These are phyloP conservation scores for Stenodema calcarata DNA, from an alignment of 2,888 invertebrate genomes.

Conservation along the genomic window DNA sequence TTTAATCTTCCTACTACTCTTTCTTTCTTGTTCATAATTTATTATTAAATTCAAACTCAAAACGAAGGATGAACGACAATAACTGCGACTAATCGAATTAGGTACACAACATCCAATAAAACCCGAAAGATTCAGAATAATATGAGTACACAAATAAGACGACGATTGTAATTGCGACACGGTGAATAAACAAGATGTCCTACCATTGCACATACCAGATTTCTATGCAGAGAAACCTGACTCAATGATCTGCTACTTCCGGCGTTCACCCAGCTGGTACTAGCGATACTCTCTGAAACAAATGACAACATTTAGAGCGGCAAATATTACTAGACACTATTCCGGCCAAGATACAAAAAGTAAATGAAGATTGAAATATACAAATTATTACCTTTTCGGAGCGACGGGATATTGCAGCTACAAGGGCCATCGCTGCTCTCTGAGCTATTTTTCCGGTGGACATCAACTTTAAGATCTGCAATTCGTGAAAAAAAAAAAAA, in stretches of 20 bases:
- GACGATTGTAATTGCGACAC: too few relatives aligned
- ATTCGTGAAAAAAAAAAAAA: background rate
- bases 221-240: slow-evolving; percentile 52
- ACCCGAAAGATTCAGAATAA: too few relatives aligned
- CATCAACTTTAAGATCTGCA: slow-evolving; percentile 88
- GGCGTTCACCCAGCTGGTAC: slow-evolving; percentile 54
- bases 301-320: background rate
- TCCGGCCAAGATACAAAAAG: too few relatives aligned
- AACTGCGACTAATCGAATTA: too few relatives aligned
- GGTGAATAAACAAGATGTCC: background rate
- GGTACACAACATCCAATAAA: too few relatives aligned
- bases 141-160: too few relatives aligned
- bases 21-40: too few relatives aligned
- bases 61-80: too few relatives aligned
- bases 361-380: background rate
- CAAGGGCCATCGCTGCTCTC: slow-evolving; percentile 77
- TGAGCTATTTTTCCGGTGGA: slow-evolving; percentile 89
- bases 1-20: too few relatives aligned
- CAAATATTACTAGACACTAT: background rate
- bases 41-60: too few relatives aligned
- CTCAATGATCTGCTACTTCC: slow-evolving; percentile 53
- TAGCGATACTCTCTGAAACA: slow-evolving; percentile 51
- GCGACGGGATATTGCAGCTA: slow-evolving; percentile 52
- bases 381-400: slow-evolving; percentile 52
- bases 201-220: slow-evolving; percentile 51